phyloP scores from a whole-genome alignment of 2,888 invertebrate genomes.

The Podotricha telesiphe region DNA sequence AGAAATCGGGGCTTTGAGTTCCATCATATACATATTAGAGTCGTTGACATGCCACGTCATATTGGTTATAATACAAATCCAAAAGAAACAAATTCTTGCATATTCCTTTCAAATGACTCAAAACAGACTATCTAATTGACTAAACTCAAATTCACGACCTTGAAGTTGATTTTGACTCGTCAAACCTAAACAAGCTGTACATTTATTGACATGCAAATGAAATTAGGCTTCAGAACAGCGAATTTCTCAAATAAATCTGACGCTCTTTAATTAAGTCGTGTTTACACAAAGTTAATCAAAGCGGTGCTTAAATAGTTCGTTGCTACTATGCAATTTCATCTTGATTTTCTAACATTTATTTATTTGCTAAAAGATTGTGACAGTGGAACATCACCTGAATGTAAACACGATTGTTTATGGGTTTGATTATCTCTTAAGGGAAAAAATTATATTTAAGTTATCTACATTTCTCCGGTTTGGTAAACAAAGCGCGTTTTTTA shows the following conservation, averaged over 20 bases:
- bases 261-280: slow-evolving; percentile 42
- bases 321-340: slow-evolving; percentile 36
- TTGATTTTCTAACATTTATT: slow-evolving; percentile 25
- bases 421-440: no score
- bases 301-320: slow-evolving; percentile 41
- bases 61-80: no score
- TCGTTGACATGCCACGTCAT: no score
- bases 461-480: no score
- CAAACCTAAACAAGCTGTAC: slow-evolving; percentile 17
- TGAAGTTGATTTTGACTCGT: neutral
- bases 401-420: no score
- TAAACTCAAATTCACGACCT: neutral
- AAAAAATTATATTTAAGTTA: no score
- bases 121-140: neutral
- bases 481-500: no score
- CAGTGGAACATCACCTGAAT: no score
- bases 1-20: no score
- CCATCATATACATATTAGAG: no score
- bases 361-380: no score
- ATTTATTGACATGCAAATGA: slow-evolving; percentile 26
- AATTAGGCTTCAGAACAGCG: slow-evolving; percentile 24
- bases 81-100: neutral
- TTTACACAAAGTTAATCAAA: slow-evolving; percentile 43
- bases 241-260: slow-evolving; percentile 36
- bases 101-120: neutral